These are phyloP conservation scores for Tachyglossus aculeatus DNA, from an alignment of 2,797 vertebrate genomes.

Conservation along the genomic window DNA sequence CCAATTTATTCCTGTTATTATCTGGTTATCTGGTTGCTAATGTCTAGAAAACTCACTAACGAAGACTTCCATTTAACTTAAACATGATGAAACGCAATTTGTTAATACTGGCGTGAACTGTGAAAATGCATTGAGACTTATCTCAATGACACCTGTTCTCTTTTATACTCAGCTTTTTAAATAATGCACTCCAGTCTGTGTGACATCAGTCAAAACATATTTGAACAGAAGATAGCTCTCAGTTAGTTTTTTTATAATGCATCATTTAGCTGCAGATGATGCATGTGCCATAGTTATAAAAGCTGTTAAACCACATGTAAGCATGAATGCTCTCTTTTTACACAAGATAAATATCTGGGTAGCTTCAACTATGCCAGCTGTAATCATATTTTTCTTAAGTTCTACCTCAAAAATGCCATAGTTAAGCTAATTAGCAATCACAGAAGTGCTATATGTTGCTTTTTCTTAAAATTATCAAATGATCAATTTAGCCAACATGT, in stretches of 20 bases:
- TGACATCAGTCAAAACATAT: slow-evolving; percentile 19
- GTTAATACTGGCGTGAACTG: not conserved
- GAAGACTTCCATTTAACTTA: not conserved
- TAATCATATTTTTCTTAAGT: not conserved
- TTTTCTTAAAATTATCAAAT: not conserved
- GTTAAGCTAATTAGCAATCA: not conserved
- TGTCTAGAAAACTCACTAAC: not conserved
- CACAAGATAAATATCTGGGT: not conserved
- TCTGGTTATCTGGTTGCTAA: not conserved
- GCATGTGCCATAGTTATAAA: not conserved
- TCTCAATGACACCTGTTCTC: slow-evolving; percentile 20
- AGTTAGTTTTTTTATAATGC: slow-evolving; percentile 5
- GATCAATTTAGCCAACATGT: not conserved
- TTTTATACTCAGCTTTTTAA: slow-evolving; percentile 7
- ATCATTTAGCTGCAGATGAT: slow-evolving; percentile 21
- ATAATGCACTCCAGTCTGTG: slow-evolving; percentile 21
- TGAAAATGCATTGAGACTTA: slow-evolving; percentile 19
- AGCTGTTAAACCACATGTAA: slow-evolving; percentile 7
- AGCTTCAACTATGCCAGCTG: not conserved
- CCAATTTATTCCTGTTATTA: not conserved
- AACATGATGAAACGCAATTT: slow-evolving; percentile 24
- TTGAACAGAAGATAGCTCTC: slow-evolving; percentile 2
- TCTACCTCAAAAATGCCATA: not conserved
- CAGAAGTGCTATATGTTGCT: not conserved
- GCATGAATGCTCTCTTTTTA: not conserved